phyloP scores from a whole-genome alignment of 2,888 invertebrate genomes.

The Minunthozetes semirufus region DNA sequence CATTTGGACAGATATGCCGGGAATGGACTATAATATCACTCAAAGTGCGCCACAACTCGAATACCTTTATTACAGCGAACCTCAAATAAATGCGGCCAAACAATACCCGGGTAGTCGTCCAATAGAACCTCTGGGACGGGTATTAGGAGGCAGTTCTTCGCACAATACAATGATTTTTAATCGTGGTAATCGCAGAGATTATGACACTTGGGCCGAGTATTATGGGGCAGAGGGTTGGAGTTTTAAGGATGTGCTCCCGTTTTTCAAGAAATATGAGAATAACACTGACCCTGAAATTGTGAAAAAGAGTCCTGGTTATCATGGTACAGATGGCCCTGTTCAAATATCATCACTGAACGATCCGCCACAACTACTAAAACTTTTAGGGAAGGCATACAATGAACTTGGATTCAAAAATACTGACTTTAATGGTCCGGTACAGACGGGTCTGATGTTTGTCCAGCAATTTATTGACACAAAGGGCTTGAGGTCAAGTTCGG shows the following conservation, averaged over 20 bases:
- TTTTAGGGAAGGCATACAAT: neutral
- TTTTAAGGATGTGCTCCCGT: neutral
- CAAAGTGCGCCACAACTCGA: neutral
- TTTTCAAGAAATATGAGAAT: neutral
- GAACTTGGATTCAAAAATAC: neutral
- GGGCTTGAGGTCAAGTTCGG: neutral
- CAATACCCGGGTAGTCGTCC: neutral
- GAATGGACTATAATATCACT: neutral
- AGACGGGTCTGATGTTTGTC: neutral
- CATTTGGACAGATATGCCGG: neutral
- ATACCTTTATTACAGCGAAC: neutral
- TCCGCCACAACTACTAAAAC: too few species aligned
- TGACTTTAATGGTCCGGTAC: neutral
- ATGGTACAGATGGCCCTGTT: too few species aligned
- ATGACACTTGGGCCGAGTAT: neutral
- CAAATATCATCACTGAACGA: too few species aligned
- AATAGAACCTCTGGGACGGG: neutral
- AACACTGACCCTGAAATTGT: neutral
- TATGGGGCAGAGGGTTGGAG: neutral
- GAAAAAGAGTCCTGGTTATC: too few species aligned
- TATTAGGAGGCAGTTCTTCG: neutral
- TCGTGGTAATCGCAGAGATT: neutral
- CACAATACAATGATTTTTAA: neutral
- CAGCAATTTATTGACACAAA: neutral
- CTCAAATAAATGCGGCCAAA: neutral